Base-by-base conservation (phyloP, 2,888 invertebrate species). In the Gastracanthus pulcherrimus region DNA sequence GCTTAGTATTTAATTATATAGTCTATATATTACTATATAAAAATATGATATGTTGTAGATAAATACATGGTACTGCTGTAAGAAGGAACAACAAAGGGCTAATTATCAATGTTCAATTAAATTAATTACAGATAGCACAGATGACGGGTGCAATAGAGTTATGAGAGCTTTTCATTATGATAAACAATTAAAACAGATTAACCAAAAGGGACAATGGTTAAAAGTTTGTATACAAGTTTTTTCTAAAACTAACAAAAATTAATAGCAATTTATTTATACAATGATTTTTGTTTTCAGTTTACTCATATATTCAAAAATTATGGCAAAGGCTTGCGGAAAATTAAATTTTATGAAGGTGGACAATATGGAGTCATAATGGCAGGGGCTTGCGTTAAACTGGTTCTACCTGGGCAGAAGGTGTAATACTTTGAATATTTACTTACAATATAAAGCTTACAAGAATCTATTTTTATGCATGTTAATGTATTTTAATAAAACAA, bases 301-400 rank as follows among this genome's bases (percentile, higher is more conserved):
- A 66, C 36, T 23, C 16, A 41, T 11, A 38, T 23, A 23, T 66
- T 66, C 38, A 66, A 38, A 38, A 66, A 66, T 38, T 66, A 66
- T 66, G 66, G 66, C 16, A 11, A 19, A 38, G 66, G 66, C 7
- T 36, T 66, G 11, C 36, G 66, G 11, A 23, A 6, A 36, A 66
- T 66, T 11, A 66, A 66, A 38, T 66, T 41, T 66, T 23, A 36
- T 66, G 23, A 26, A 19, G 66, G 38, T 9, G 41, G 23, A 66
- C 1, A 4, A 19, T 1, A n/a, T 23, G 31, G 38, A 16, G 38
- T 66, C 38, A 38, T 38, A 38, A 41, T 41, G 34, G 19, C 36
- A 38, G 38, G 23, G 19, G 66, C 38, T 36, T 38, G 29, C 3
- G 26, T 48, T 48, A 48, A 19, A 48, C 7, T 48, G 7, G 6